Evolutionary conservation across 2,797 vertebrate genomes (phyloP), one percentile per base, ranked within the genome.

Genomic region (Parotocinclus haroldoi): DNA sequence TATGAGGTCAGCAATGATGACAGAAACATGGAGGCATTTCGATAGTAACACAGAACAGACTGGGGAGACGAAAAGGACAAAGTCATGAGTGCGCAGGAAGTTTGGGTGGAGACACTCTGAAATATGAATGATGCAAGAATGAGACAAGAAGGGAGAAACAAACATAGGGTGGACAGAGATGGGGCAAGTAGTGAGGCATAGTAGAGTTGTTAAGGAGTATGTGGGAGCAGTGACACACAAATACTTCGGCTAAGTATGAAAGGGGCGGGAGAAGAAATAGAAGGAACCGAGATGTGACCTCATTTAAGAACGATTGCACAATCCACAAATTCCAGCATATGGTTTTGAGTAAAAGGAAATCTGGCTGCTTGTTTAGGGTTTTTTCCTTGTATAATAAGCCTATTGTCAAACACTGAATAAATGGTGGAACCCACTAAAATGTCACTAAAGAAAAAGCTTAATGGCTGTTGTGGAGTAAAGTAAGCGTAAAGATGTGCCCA

Each of bases 31-130:
- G 14, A 8, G 7, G 14, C 5, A 50, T 16, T 50, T 14, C 3
- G 14, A 50, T 50, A 50, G 7, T 50, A 46, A 64, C 51, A 14
- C 36, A 13, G 55, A 38, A 4, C 7, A 13, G 12, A 17, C 40
- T 49, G 13, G 13, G n/a, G 14, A 50, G 56, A 64, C 19, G 50
- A 17, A 40, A 54, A 58, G 36, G 13, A 45, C 12, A 27, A 16
- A 17, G 42, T 2, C 19, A 14, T 3, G 19, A 38, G 7, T 58
- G 71, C 49, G 58, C 12, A 42, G 42, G 49, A 72, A 38, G 18
- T 62, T 58, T 44, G 58, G 48, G 59, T 69, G 72, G 58, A 46
- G 59, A 67, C 13, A 12, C 44, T 48, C 10, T 10, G 18, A 50
- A 61, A 19, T 0, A 40, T 14, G 27, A 61, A 37, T 58, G 52